These are phyloP conservation scores for Trachurus trachurus DNA, from an alignment of 2,797 vertebrate species.

Conservation along the genomic window DNA sequence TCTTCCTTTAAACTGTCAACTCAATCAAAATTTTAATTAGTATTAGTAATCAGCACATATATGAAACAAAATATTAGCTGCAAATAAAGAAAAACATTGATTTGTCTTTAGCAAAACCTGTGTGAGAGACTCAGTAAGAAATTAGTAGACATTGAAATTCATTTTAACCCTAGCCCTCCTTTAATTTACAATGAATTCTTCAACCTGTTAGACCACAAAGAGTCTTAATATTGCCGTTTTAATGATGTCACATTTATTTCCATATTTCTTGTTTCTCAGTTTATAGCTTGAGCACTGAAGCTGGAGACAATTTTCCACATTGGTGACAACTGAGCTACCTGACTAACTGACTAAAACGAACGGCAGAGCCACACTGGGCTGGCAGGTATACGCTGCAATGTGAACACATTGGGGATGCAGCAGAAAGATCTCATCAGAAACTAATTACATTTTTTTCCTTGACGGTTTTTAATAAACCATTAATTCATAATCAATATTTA, in stretches of 20 bases:
- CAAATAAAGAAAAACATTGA: constrained; percentile 1
- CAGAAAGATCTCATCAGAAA: constrained; percentile 10
- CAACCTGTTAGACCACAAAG: not conserved
- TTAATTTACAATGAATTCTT: not conserved
- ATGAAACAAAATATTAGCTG: not conserved
- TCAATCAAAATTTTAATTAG: not conserved
- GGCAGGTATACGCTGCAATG: not conserved
- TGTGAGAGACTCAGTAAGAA: not conserved
- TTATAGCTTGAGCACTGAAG: constrained; percentile 2
- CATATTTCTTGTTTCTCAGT: constrained; percentile 3
- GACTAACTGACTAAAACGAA: constrained; percentile 12
- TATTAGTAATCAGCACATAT: not conserved
- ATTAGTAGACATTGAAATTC: not conserved
- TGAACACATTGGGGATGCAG: not conserved
- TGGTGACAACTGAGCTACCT: not conserved
- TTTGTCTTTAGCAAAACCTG: too few species aligned
- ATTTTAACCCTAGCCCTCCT: not conserved
- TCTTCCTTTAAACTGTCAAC: not conserved
- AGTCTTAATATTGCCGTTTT: not conserved
- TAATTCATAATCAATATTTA: constrained; percentile 16
- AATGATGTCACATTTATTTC: not conserved
- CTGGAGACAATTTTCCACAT: constrained; percentile 24
- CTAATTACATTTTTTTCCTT: constrained; percentile 8
- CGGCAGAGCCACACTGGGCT: not conserved
- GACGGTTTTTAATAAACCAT: constrained; percentile 2